Evolutionary conservation across 2,797 vertebrate genomes (phyloP).

Genomic region (Pseudocheirus occidentalis): DNA sequence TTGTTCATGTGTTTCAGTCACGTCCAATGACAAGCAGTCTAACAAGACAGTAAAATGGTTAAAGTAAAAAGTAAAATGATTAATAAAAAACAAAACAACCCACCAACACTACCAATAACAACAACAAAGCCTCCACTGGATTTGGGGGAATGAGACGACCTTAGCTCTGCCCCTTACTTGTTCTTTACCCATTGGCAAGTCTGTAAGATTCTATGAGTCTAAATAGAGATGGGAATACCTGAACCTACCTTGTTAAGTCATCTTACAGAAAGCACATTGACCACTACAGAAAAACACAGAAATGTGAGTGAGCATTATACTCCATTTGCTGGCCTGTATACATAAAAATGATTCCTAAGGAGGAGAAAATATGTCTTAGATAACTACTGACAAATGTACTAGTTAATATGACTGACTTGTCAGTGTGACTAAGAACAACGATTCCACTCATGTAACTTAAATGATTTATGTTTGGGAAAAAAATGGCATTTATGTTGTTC

Average conservation of each 20-base stretch:
- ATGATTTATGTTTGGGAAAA: neutral
- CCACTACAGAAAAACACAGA: neutral
- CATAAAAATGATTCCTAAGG: slow-evolving; percentile 28
- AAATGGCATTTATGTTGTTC: neutral
- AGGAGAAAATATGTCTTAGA: slow-evolving; percentile 35
- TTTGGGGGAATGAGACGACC: neutral
- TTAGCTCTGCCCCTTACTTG: neutral
- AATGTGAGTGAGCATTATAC: neutral
- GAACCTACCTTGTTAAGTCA: neutral
- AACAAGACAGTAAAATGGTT: neutral
- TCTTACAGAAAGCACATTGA: neutral
- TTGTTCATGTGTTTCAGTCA: no score
- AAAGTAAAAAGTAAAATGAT: neutral
- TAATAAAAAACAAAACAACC: neutral
- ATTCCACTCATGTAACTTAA: neutral
- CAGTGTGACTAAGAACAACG: neutral
- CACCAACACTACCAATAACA: neutral
- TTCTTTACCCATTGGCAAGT: neutral
- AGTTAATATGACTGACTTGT: slow-evolving; percentile 46
- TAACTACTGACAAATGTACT: slow-evolving; percentile 25
- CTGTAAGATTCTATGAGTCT: neutral
- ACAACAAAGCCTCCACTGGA: neutral
- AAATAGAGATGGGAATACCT: neutral
- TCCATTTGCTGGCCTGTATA: neutral
- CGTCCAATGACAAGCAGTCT: no score